These are phyloP conservation scores for Ceryle rudis DNA, from an alignment of 2,797 vertebrate genomes.

Conservation along the genomic window DNA sequence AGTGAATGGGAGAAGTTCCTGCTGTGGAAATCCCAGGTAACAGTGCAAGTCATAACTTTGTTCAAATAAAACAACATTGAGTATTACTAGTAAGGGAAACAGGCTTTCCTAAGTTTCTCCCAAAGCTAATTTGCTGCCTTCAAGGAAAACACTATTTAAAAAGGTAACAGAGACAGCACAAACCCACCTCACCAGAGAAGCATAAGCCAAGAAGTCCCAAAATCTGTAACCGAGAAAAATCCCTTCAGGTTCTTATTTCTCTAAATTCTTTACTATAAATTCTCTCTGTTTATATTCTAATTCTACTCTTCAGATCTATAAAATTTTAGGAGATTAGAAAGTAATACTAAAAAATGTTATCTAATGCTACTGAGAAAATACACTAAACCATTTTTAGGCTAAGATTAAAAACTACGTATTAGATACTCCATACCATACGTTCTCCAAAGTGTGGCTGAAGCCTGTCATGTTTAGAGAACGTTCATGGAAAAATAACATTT, in stretches of 20 bases:
- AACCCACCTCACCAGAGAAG: background rate
- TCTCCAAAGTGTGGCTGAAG: background rate
- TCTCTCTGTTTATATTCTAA: background rate
- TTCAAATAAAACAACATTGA: background rate
- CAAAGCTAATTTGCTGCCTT: background rate
- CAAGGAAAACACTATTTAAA: background rate
- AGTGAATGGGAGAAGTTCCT: background rate
- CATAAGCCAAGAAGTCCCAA: background rate
- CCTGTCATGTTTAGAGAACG: background rate
- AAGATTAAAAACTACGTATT: background rate
- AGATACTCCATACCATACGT: background rate
- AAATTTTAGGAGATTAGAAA: background rate
- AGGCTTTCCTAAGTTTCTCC: background rate
- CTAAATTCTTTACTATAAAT: background rate
- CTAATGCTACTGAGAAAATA: background rate
- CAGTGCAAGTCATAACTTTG: background rate
- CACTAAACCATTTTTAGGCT: background rate
- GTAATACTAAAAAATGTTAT: background rate
- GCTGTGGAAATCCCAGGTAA: background rate
- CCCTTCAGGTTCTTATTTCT: background rate
- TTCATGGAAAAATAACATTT: background rate
- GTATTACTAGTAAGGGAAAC: background rate
- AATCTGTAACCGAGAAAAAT: background rate
- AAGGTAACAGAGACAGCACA: background rate
- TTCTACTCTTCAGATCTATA: background rate